These are phyloP conservation scores for Nyctalus aviator DNA, from an alignment of 2,797 vertebrate species.

Conservation along the genomic window DNA sequence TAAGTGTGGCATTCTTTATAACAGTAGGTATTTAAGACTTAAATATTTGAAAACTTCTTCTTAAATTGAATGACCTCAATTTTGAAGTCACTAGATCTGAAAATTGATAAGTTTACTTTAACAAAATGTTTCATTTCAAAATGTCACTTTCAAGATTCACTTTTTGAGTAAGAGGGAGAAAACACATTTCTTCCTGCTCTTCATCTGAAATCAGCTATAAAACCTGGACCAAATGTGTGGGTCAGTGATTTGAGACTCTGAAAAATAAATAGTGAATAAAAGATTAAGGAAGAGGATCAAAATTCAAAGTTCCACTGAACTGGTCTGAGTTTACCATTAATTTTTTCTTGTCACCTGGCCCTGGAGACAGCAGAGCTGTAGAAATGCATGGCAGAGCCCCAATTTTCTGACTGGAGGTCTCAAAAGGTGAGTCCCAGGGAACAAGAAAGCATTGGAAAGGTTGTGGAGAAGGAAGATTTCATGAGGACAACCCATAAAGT, in stretches of 20 bases:
- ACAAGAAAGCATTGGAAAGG: not conserved
- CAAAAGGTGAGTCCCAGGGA: not conserved
- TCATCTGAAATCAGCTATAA: not conserved
- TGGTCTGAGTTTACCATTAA: not conserved
- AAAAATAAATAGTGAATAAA: slow-evolving; percentile 18
- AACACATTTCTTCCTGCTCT: not conserved
- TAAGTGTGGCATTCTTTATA: slow-evolving; percentile 39
- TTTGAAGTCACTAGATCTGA: not conserved
- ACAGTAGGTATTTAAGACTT: slow-evolving; percentile 41
- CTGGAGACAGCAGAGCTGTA: not conserved
- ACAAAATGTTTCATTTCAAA: slow-evolving; percentile 56
- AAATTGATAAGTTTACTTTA: slow-evolving; percentile 45
- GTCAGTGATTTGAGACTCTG: not conserved
- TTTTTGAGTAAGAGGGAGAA: not conserved
- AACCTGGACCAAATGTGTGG: not conserved
- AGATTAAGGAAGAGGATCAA: not conserved
- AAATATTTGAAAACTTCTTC: slow-evolving; percentile 57
- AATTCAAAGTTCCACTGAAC: not conserved
- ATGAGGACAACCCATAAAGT: not conserved
- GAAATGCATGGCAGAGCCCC: not conserved
- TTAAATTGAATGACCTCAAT: slow-evolving; percentile 58
- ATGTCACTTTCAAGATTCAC: slow-evolving; percentile 19
- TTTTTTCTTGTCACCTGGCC: not conserved
- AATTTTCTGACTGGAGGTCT: not conserved
- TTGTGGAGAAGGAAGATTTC: not conserved